A percentile compares a stretch with the other conserved stretches of the same genome.
Evolutionary conservation across 1,140 invertebrate genomes (phyloP).

Genomic region (Sesamia nonagrioides): DNA sequence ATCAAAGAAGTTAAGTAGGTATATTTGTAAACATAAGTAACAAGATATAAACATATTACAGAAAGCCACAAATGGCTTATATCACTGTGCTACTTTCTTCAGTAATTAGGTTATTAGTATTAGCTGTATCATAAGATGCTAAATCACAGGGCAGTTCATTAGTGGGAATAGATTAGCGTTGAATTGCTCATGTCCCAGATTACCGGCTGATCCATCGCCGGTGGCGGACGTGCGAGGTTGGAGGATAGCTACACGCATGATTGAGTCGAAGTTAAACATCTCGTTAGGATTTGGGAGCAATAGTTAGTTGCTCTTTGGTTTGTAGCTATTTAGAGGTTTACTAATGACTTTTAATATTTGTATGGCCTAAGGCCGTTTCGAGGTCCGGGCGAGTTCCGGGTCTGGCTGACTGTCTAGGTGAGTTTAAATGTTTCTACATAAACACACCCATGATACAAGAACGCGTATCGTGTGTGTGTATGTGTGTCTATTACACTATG

Average conservation of each 20-base stretch:
- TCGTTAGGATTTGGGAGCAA: not conserved
- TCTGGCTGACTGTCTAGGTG: too few relatives aligned
- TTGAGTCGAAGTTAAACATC: not conserved
- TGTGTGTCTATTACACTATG: too few relatives aligned
- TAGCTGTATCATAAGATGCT: constrained; percentile 16
- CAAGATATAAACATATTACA: not conserved
- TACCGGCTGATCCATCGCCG: not conserved
- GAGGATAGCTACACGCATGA: not conserved
- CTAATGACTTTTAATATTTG: too few relatives aligned
- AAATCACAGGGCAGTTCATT: constrained; percentile 24
- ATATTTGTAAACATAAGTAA: too few relatives aligned
- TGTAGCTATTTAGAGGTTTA: too few relatives aligned
- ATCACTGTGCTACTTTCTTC: constrained; percentile 21
- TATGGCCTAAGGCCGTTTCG: too few relatives aligned
- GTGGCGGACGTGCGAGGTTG: not conserved
- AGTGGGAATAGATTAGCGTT: constrained; percentile 1
- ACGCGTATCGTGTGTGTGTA: too few relatives aligned
- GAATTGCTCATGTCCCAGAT: constrained; percentile 8
- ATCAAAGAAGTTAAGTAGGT: too few relatives aligned
- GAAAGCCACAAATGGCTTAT: constrained; percentile 5
- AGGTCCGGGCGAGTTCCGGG: too few relatives aligned
- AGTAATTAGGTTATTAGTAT: constrained; percentile 31
- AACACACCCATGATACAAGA: too few relatives aligned
- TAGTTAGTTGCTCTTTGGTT: too few relatives aligned
- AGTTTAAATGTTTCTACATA: too few relatives aligned